Evolutionary conservation across 2,888 invertebrate species (phyloP).

Genomic region (Trissolcus japonicus): DNA sequence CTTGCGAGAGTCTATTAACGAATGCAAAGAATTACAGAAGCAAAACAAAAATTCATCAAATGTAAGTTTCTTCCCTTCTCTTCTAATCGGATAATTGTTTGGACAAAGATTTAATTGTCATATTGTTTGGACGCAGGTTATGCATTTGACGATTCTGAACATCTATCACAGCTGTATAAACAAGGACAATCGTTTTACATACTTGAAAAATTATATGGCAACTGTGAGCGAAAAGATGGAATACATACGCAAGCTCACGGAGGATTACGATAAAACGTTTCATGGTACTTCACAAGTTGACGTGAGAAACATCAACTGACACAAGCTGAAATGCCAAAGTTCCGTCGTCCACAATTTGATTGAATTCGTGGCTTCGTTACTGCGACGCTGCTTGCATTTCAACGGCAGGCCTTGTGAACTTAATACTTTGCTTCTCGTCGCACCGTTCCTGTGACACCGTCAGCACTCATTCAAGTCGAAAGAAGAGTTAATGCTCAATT

Average conservation of each 20-base stretch:
- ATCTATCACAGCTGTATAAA: constrained; percentile 34
- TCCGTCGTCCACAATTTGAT: constrained; percentile 64
- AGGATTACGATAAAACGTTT: constrained; percentile 39
- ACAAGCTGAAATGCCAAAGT: constrained; percentile 71
- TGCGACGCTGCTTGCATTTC: constrained; percentile 63
- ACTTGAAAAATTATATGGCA: constrained; percentile 29
- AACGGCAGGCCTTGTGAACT: constrained; percentile 61
- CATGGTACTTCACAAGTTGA: constrained; percentile 30
- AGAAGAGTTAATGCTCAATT: constrained; percentile 54
- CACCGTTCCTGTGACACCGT: constrained; percentile 48
- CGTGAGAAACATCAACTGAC: constrained; percentile 69
- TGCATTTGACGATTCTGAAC: constrained; percentile 41
- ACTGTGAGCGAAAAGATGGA: constrained; percentile 33
- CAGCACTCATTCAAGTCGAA: constrained; percentile 37
- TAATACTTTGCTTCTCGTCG: constrained; percentile 38
- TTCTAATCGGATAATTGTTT: background rate
- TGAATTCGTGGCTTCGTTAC: constrained; percentile 66
- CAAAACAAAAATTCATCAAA: constrained; percentile 19
- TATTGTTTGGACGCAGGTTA: constrained; percentile 1
- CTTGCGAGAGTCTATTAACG: constrained; percentile 15
- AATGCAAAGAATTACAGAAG: constrained; percentile 23
- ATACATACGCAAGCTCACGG: constrained; percentile 31
- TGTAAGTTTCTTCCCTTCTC: constrained; percentile 8
- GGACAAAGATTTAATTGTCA: background rate
- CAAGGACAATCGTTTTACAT: constrained; percentile 38